phyloP scores from a whole-genome alignment of 2,113 vertebrate genomes.

The Climacteris rufus region DNA sequence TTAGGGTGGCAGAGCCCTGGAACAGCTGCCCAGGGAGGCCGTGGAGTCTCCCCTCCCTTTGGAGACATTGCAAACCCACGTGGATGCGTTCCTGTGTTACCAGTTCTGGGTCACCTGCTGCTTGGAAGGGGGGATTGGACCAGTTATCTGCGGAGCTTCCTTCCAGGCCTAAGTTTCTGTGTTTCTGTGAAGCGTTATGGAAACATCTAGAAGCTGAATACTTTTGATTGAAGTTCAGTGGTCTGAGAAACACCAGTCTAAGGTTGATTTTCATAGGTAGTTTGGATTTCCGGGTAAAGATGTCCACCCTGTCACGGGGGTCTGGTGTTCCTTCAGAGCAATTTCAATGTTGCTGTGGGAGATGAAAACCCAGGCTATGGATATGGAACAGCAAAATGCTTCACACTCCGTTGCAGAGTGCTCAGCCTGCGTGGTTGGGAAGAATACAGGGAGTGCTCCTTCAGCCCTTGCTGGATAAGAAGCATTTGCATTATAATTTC shows the following conservation, averaged over 20 bases:
- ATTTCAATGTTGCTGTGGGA: background rate
- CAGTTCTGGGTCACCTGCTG: background rate
- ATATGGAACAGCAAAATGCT: background rate
- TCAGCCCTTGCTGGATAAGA: background rate
- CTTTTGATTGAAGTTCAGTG: background rate
- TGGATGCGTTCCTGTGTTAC: background rate
- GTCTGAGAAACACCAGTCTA: background rate
- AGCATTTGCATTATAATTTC: background rate
- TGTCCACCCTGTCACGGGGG: too few species aligned
- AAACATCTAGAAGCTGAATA: background rate
- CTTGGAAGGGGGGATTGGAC: background rate
- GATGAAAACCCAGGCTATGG: rapidly evolving
- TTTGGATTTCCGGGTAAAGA: rapidly evolving
- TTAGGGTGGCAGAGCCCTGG: background rate
- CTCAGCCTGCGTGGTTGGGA: rapidly evolving
- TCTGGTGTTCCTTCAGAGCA: background rate
- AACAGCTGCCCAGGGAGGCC: background rate
- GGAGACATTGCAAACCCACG: background rate
- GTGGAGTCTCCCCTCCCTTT: background rate
- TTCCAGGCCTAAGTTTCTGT: background rate
- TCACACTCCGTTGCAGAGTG: rapidly evolving
- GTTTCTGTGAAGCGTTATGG: background rate
- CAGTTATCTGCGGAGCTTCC: too few species aligned
- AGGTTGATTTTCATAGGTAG: background rate
- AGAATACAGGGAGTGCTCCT: rapidly evolving